Evolutionary conservation across 2,888 invertebrate species (phyloP).

Genomic region (Brachypalpus laphriformis): DNA sequence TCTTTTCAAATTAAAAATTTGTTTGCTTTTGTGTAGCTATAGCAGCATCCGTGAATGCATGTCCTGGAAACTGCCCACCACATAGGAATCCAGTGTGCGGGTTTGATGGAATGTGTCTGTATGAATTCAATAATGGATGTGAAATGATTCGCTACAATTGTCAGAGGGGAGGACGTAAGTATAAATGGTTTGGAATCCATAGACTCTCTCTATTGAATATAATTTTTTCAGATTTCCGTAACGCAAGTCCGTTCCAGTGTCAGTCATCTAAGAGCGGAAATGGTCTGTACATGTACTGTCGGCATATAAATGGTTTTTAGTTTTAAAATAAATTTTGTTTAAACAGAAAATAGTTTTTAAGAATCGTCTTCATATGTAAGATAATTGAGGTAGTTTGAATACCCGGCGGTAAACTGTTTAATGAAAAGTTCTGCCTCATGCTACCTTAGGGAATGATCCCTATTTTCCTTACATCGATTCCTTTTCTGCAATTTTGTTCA

Average conservation of each 20-base stretch:
- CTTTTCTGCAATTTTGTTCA: no score
- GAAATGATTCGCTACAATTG: constrained; percentile 67
- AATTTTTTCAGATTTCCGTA: constrained; percentile 54
- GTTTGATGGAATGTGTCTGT: constrained; percentile 64
- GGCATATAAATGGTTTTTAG: constrained; percentile 40
- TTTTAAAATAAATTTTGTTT: background rate
- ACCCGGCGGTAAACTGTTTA: no score
- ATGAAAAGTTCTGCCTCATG: no score
- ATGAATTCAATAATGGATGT: constrained; percentile 58
- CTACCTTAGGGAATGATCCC: no score
- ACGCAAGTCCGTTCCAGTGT: constrained; percentile 41
- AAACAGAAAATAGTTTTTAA: no score
- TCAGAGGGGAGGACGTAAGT: constrained; percentile 52
- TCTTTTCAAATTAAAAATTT: background rate
- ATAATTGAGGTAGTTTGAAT: no score
- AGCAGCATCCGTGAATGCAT: constrained; percentile 3
- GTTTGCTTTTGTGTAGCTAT: background rate
- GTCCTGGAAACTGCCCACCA: constrained; percentile 55
- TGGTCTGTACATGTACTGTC: constrained; percentile 31
- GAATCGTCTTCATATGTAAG: no score
- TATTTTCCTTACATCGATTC: no score
- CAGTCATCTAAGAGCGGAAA: constrained; percentile 31
- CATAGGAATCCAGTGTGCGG: constrained; percentile 45
- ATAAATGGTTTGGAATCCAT: background rate
- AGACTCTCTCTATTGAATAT: no score